phyloP scores from a whole-genome alignment of 2,113 vertebrate species.

The Scomber scombrus region DNA sequence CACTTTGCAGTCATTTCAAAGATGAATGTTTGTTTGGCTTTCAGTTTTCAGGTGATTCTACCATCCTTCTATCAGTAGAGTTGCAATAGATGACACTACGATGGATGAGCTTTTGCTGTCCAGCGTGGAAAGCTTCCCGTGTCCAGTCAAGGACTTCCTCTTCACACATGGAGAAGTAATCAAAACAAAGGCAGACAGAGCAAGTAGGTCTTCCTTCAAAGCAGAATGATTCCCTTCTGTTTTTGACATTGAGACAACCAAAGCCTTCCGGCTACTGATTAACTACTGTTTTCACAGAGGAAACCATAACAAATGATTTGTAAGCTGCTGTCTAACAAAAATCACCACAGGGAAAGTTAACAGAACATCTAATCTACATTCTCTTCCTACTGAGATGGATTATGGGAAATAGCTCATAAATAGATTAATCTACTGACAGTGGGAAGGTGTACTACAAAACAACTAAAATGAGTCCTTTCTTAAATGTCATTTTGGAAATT shows the following conservation, averaged over 20 bases:
- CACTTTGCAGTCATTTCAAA: conserved; percentile 47
- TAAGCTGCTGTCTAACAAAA: conserved; percentile 67
- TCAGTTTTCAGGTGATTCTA: conserved; percentile 33
- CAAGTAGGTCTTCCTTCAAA: conserved; percentile 76
- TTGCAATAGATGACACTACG: conserved; percentile 50
- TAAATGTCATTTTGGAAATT: conserved; percentile 5
- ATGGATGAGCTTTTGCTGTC: conserved; percentile 40
- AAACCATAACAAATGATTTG: conserved; percentile 75
- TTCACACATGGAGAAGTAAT: conserved; percentile 80
- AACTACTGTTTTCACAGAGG: conserved; percentile 79
- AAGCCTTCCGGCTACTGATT: conserved; percentile 78
- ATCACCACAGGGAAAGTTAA: conserved; percentile 53
- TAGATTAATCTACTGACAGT: conserved; percentile 9
- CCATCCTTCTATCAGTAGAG: conserved; percentile 22
- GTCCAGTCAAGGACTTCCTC: conserved; percentile 61
- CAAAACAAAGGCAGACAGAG: conserved; percentile 74
- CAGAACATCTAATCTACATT: conserved; percentile 67
- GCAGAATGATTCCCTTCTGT: conserved; percentile 72
- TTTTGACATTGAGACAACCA: conserved; percentile 76
- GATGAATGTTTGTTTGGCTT: conserved; percentile 25
- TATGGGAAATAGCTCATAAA: conserved; percentile 57
- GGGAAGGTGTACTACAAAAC: background rate
- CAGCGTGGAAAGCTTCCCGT: conserved; percentile 54
- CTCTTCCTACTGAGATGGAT: conserved; percentile 61
- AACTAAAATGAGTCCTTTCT: background rate